Conservation (phyloP, 2,797 vertebrate genomes). For the Halcyon chelicuti region DNA sequence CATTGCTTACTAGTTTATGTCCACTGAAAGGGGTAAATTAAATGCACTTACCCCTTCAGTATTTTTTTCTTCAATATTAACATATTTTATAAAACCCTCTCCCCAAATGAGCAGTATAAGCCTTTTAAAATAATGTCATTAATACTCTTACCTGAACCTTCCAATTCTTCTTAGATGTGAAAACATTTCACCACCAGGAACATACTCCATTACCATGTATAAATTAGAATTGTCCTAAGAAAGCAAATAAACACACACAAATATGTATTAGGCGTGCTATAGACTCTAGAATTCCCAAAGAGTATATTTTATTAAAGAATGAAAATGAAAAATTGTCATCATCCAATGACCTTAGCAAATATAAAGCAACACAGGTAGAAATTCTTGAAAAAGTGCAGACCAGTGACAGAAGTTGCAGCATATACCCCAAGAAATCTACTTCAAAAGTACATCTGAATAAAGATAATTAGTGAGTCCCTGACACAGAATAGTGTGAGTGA, state of each 20-base stretch:
- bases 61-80: not conserved
- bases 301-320: not conserved
- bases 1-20: not conserved
- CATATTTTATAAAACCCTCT: not conserved
- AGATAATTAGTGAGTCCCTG: not conserved
- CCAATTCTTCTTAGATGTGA: conserved; percentile 99
- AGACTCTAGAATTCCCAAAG: not conserved
- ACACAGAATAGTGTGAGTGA: not conserved
- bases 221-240: conserved; percentile 98
- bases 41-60: not conserved
- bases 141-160: conserved; percentile 91
- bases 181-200: conserved; percentile 99
- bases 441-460: not conserved
- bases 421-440: not conserved
- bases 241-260: conserved; percentile 21
- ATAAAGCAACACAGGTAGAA: not conserved
- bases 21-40: not conserved
- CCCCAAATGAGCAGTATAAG: not conserved
- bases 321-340: not conserved
- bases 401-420: not conserved
- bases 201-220: conserved; percentile 99
- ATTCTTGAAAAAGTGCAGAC: not conserved
- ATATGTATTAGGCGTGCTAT: not conserved
- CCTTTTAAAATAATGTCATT: not conserved
- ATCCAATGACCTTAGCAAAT: not conserved